Percentiles rank a stretch among this genome's conserved stretches.
Conservation (phyloP, 2,113 vertebrate genomes). For the Psilopogon haemacephalus region DNA sequence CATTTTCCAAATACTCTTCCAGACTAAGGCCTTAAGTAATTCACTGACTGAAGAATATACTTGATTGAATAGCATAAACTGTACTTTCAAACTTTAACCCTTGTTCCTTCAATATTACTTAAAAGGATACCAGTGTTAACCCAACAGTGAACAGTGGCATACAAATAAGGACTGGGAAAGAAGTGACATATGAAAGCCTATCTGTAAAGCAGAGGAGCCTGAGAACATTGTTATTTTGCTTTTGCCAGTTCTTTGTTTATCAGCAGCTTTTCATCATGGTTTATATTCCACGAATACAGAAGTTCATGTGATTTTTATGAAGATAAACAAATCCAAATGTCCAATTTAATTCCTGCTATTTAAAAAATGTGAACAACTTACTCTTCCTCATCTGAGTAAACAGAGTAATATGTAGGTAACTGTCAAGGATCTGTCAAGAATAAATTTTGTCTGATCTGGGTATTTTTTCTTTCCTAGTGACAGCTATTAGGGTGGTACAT, state of each 20-base stretch:
- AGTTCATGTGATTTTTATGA: background rate
- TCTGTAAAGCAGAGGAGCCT: background rate
- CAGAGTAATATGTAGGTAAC: background rate
- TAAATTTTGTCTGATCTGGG: background rate
- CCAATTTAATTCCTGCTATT: background rate
- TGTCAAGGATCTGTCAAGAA: background rate
- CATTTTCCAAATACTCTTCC: too few species aligned
- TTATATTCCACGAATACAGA: background rate
- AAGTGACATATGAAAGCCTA: background rate
- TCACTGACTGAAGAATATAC: too few species aligned
- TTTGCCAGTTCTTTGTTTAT: background rate
- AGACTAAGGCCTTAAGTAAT: too few species aligned
- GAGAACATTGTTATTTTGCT: background rate
- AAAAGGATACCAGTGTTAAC: background rate
- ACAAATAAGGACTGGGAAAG: background rate
- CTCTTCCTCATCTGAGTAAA: background rate
- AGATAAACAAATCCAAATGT: background rate
- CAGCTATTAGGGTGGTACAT: background rate
- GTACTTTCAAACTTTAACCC: too few species aligned
- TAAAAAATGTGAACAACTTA: background rate
- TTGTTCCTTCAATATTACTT: background rate
- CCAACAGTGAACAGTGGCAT: background rate
- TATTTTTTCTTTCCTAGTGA: background rate
- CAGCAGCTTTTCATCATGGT: background rate
- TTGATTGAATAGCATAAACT: too few species aligned